Evolutionary conservation across 2,113 vertebrate species (phyloP).

Genomic region (Nesospiza acunhae): DNA sequence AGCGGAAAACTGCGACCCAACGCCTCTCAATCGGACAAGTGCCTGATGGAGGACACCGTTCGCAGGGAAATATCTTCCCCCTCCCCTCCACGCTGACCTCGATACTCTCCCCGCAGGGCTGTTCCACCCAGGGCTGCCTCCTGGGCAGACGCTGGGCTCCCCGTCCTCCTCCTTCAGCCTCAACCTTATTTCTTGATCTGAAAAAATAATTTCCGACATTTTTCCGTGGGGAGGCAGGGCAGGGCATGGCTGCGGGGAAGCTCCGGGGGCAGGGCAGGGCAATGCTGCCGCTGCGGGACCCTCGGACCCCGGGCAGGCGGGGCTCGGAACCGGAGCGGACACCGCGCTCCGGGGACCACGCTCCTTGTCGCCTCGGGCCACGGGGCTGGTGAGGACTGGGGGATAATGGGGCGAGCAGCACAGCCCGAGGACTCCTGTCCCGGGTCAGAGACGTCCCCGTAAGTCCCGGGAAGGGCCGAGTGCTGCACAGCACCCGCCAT

Average conservation of each 20-base stretch:
- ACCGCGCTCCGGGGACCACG: accelerated
- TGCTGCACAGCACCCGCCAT: accelerated
- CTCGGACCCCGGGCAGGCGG: background rate
- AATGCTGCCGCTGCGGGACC: background rate
- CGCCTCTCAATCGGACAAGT: background rate
- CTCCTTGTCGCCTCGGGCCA: background rate
- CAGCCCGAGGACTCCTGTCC: background rate
- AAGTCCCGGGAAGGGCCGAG: background rate
- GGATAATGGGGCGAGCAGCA: background rate
- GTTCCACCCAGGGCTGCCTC: background rate
- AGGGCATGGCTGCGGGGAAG: background rate
- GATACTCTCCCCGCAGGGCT: background rate
- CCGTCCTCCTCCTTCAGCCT: background rate
- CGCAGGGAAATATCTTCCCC: background rate
- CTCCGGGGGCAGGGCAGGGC: background rate
- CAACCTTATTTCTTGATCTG: background rate
- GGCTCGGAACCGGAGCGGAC: background rate
- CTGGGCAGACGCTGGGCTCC: accelerated
- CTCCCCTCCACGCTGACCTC: accelerated
- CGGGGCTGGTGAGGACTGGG: background rate
- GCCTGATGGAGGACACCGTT: background rate
- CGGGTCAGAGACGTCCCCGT: accelerated
- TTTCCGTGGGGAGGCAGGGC: background rate
- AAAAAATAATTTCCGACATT: background rate
- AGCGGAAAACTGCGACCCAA: accelerated